phyloP scores from a whole-genome alignment of 2,113 vertebrate genomes.

The Phocoena sinus region DNA sequence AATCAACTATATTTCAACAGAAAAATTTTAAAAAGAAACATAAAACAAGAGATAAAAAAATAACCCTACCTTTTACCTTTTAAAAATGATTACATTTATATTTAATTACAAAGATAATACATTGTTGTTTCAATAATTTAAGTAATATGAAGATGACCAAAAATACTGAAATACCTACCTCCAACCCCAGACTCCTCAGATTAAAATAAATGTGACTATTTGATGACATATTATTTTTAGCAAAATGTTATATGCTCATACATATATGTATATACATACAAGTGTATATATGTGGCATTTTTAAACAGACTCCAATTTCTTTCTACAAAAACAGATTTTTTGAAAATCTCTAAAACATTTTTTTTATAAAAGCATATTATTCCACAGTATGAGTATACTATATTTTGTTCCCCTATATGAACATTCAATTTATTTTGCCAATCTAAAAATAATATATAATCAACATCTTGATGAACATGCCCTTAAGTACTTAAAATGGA shows the following conservation, averaged over 20 bases:
- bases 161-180: not conserved
- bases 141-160: not conserved
- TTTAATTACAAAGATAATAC: not conserved
- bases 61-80: not conserved
- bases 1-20: not conserved
- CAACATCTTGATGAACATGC: not conserved
- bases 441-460: not conserved
- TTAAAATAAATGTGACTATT: not conserved
- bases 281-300: not conserved
- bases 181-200: not conserved
- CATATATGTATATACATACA: too few species aligned
- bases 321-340: not conserved
- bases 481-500: not conserved
- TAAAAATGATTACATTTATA: not conserved
- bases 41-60: not conserved
- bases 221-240: not conserved
- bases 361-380: not conserved
- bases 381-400: not conserved
- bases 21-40: not conserved
- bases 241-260: not conserved
- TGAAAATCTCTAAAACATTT: not conserved
- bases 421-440: not conserved
- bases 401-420: not conserved
- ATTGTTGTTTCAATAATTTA: not conserved
- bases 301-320: not conserved